These are phyloP conservation scores for Atopsyche davidsoni DNA, from an alignment of 1,140 invertebrate species.

Conservation along the genomic window DNA sequence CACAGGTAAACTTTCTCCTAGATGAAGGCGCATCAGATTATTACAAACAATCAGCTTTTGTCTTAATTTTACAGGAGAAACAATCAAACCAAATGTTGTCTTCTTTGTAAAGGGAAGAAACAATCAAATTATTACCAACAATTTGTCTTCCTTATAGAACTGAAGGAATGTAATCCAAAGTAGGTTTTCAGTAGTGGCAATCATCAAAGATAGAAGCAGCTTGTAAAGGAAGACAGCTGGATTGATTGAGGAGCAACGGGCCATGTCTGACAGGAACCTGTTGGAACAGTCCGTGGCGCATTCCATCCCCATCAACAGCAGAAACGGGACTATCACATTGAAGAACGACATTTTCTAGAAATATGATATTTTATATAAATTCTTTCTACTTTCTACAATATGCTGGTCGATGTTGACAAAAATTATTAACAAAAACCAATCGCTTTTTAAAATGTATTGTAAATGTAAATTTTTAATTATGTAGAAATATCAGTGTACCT, in stretches of 20 bases:
- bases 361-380: background rate
- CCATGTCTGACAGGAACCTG: background rate
- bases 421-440: background rate
- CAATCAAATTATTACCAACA: background rate
- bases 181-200: slow-evolving; percentile 3
- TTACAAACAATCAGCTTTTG: too few relatives aligned
- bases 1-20: too few relatives aligned
- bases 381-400: too few relatives aligned
- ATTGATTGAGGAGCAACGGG: background rate
- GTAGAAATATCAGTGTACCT: too few relatives aligned
- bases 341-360: slow-evolving; percentile 7
- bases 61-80: too few relatives aligned
- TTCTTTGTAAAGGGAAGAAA: background rate
- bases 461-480: too few relatives aligned
- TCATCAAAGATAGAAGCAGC: background rate
- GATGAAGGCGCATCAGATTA: too few relatives aligned
- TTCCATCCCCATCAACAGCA: slow-evolving; percentile 8
- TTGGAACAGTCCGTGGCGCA: slow-evolving; percentile 4
- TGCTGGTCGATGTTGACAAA: too few relatives aligned
- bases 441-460: background rate
- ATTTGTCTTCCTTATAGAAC: slow-evolving; percentile 2
- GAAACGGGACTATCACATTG: background rate
- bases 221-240: background rate
- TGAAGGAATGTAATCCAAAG: slow-evolving; percentile 1
- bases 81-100: too few relatives aligned